phyloP scores from a whole-genome alignment of 2,113 vertebrate species.

The Notarius quadriscutis region DNA sequence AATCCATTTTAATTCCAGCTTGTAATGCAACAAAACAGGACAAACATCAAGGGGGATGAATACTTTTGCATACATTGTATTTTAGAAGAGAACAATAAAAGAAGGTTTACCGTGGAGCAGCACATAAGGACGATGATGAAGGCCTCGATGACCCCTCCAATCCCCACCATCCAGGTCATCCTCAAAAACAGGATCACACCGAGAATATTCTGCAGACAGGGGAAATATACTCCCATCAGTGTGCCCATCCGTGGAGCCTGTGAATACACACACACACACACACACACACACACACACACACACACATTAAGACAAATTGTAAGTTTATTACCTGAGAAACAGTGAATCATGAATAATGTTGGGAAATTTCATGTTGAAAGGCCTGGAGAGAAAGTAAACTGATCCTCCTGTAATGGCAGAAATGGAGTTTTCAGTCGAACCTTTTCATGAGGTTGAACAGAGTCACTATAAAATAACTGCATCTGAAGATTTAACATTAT shows the following conservation, averaged over 20 bases:
- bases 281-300: constrained; percentile 3
- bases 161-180: constrained; percentile 98
- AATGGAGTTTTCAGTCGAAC: neutral
- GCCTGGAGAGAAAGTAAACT: neutral
- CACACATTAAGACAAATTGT: neutral
- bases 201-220: constrained; percentile 98
- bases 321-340: neutral
- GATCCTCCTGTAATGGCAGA: no score
- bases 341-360: neutral
- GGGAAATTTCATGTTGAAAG: neutral
- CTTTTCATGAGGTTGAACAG: neutral
- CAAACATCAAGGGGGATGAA: no score
- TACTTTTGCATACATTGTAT: no score
- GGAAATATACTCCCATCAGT: constrained; percentile 97
- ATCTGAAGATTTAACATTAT: neutral
- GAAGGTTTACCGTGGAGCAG: constrained; percentile 86
- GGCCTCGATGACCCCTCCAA: constrained; percentile 90
- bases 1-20: no score
- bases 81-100: no score
- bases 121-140: constrained; percentile 96
- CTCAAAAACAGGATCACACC: constrained; percentile 97
- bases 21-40: no score
- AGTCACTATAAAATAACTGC: neutral
- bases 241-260: constrained; percentile 95
- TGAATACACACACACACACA: constrained; percentile 31